Evolutionary conservation across 1,140 invertebrate species (phyloP), one percentile per base, ranked within the genome.

Genomic region (Cotesia vestalis): DNA sequence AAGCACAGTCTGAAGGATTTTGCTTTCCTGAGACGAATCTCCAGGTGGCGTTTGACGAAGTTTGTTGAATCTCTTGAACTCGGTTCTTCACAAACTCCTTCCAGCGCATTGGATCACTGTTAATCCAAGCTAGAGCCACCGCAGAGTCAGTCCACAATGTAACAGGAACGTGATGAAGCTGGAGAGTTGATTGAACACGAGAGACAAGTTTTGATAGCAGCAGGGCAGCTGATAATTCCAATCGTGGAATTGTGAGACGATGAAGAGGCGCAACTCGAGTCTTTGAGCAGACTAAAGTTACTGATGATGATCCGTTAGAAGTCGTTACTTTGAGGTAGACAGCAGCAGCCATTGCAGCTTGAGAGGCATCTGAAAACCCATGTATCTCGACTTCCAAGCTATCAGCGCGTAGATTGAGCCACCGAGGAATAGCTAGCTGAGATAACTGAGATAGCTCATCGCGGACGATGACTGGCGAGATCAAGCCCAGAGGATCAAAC

Each of bases 281-380:
- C n/a, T n/a, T n/a, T n/a, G n/a, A 64, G 14, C 36, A 12, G 27
- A n/a, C 12, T 9, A 14, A 38, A 4, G 8, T 14, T 20, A 66
- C 17, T 20, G 27, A 38, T 20, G 11, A 34, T 1, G 8, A 35
- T 35, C 2, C 6, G 0, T 52, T 6, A n/a, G 27, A 14, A 35
- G 34, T 20, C 27, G 5, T 6, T 64, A 64, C 9, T 72, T 67
- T 20, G 66, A n/a, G n/a, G n/a, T n/a, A n/a, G n/a, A n/a, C n/a
- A n/a, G n/a, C n/a, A n/a, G n/a, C n/a, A n/a, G n/a, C 12, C 72
- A 76, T 74, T n/a, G 75, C 72, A 2, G 66, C 5, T 63, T 64
- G 69, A 8, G 78, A 80, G 0, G 80, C 78, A 69, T 84, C 82
- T 6, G 75, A 74, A 71, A 83, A 85, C 34, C 76, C 81, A 64